Percentiles rank a stretch among this genome's conserved stretches.
Conservation (phyloP, 2,797 vertebrate genomes). For the Rhodeus uyekii region DNA sequence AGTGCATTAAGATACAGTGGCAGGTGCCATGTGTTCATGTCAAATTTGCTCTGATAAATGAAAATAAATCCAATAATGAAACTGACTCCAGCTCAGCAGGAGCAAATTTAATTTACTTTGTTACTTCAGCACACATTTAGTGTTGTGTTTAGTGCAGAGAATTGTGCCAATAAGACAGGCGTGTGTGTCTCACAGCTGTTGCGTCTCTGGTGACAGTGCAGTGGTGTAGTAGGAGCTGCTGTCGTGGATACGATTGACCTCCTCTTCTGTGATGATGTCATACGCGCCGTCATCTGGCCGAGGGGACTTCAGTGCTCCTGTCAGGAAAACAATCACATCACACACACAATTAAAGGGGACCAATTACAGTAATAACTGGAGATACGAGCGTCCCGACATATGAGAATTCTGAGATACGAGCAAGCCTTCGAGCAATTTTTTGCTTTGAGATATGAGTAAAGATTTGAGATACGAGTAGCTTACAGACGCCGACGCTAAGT, state of each 20-base stretch:
- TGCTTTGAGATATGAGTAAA: too few relatives aligned
- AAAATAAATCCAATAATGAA: slow-evolving; percentile 29
- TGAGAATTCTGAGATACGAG: too few relatives aligned
- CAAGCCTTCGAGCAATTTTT: too few relatives aligned
- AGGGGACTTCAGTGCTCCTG: slow-evolving; percentile 69
- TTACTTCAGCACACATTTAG: neutral
- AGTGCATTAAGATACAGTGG: neutral
- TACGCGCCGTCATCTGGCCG: slow-evolving; percentile 84
- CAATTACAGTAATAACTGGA: too few relatives aligned
- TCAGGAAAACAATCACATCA: slow-evolving; percentile 37
- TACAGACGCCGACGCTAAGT: too few relatives aligned
- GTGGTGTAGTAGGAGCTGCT: slow-evolving; percentile 72
- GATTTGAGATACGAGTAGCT: too few relatives aligned
- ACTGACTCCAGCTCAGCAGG: slow-evolving; percentile 24
- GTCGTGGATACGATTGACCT: slow-evolving; percentile 85
- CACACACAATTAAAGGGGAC: neutral
- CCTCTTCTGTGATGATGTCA: slow-evolving; percentile 96
- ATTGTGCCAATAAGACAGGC: slow-evolving; percentile 1
- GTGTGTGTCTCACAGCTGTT: slow-evolving; percentile 82
- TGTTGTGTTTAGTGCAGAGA: slow-evolving; percentile 3
- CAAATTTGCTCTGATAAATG: slow-evolving; percentile 19
- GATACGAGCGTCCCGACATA: too few relatives aligned
- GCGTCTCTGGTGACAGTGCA: slow-evolving; percentile 71
- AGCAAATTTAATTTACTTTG: slow-evolving; percentile 23
- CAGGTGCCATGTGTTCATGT: slow-evolving; percentile 4